phyloP scores from a whole-genome alignment of 2,113 vertebrate genomes.

The Ammodytes marinus region DNA sequence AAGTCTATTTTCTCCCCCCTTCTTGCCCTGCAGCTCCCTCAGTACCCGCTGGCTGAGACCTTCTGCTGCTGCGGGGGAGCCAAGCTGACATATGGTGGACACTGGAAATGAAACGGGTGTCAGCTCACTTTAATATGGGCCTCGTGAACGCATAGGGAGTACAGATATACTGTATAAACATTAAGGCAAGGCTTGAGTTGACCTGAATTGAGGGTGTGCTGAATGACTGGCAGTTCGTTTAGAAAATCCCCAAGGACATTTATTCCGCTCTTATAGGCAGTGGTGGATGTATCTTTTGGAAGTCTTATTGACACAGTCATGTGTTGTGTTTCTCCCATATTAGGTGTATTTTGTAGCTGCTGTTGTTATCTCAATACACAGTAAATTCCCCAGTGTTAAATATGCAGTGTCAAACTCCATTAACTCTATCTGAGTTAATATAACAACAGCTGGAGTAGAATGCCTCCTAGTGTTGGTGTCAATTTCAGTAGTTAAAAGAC shows the following conservation, averaged over 20 bases:
- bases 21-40: conserved; percentile 53
- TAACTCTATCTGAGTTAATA: too few relatives aligned
- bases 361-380: background rate
- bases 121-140: conserved; percentile 29
- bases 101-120: conserved; percentile 41
- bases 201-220: background rate
- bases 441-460: too few relatives aligned
- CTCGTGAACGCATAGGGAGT: background rate
- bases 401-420: too few relatives aligned
- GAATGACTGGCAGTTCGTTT: background rate
- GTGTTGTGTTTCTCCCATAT: background rate
- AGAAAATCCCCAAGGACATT: background rate
- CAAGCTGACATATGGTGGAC: conserved; percentile 80
- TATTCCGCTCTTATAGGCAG: background rate
- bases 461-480: too few relatives aligned
- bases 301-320: background rate
- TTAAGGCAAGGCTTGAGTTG: background rate
- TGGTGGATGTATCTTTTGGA: background rate
- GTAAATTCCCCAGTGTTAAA: too few relatives aligned
- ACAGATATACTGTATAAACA: background rate
- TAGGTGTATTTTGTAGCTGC: background rate
- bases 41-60: conserved; percentile 68
- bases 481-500: too few relatives aligned
- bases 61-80: conserved; percentile 68
- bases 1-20: conserved; percentile 35